Percentiles rank a stretch among this genome's conserved stretches.
Conservation (phyloP, 2,113 vertebrate species). For the Tichodroma muraria region DNA sequence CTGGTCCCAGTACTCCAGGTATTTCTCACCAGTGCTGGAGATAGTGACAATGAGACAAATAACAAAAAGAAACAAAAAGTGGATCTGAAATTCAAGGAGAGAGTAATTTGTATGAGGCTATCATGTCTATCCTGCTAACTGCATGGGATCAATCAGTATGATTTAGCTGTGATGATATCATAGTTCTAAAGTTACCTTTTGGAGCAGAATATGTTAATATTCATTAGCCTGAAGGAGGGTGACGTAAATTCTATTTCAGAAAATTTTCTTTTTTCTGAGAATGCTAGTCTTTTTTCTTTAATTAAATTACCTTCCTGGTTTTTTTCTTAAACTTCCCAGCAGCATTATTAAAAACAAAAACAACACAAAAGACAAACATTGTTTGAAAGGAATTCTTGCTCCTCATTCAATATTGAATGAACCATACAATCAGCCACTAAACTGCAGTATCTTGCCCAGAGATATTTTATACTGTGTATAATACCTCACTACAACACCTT, state of each 20-base stretch:
- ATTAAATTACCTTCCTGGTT: background rate
- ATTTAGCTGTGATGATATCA: conserved; percentile 3
- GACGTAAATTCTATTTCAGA: background rate
- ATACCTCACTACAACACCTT: background rate
- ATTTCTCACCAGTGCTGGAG: background rate
- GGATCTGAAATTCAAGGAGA: background rate
- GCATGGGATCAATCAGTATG: background rate
- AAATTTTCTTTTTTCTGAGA: background rate
- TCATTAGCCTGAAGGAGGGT: background rate
- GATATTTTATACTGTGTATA: background rate
- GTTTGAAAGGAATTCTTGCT: background rate
- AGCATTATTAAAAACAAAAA: background rate
- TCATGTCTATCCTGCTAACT: background rate
- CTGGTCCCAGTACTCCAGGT: background rate
- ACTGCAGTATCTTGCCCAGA: background rate
- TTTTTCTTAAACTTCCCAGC: background rate
- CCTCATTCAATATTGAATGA: background rate
- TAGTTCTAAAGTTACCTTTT: background rate
- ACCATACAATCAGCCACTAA: background rate
- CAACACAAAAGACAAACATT: background rate
- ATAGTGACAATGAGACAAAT: background rate
- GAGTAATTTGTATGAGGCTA: background rate
- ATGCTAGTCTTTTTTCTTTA: background rate
- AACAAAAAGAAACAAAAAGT: background rate
- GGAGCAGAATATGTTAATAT: background rate